phyloP scores from a whole-genome alignment of 2,113 vertebrate species.

The Scytalopus superciliaris region DNA sequence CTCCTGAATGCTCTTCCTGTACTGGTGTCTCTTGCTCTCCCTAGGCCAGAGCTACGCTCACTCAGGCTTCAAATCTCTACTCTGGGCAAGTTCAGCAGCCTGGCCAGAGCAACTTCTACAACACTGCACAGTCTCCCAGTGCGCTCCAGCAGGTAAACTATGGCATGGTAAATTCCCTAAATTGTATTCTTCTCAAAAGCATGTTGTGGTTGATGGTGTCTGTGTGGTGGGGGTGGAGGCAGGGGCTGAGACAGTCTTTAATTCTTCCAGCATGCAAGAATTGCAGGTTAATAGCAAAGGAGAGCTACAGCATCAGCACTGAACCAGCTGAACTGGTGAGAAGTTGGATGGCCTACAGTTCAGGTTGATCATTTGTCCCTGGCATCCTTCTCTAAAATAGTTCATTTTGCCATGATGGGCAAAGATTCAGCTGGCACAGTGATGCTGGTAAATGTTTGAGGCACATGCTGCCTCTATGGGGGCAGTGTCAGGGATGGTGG shows the following conservation, averaged over 20 bases:
- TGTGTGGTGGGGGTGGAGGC: neutral
- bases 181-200: conserved; percentile 58
- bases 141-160: conserved; percentile 95
- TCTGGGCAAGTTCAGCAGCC: conserved; percentile 95
- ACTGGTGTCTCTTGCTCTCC: conserved; percentile 16
- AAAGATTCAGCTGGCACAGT: neutral
- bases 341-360: neutral
- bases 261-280: neutral
- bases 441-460: neutral
- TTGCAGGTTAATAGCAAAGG: neutral
- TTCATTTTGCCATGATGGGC: neutral
- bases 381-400: neutral
- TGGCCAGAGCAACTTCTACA: conserved; percentile 95
- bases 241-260: neutral
- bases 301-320: neutral
- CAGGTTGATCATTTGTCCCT: neutral
- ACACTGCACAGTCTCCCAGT: conserved; percentile 91
- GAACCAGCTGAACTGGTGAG: neutral
- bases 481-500: neutral
- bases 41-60: conserved; percentile 94
- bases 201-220: neutral
- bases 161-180: conserved; percentile 81
- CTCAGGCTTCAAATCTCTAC: conserved; percentile 95
- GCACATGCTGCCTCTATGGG: neutral
- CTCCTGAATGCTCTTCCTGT: neutral